Evolutionary conservation across 2,113 vertebrate genomes (phyloP), one percentile per base, ranked within the genome.

Genomic region (Trachemys scripta): DNA sequence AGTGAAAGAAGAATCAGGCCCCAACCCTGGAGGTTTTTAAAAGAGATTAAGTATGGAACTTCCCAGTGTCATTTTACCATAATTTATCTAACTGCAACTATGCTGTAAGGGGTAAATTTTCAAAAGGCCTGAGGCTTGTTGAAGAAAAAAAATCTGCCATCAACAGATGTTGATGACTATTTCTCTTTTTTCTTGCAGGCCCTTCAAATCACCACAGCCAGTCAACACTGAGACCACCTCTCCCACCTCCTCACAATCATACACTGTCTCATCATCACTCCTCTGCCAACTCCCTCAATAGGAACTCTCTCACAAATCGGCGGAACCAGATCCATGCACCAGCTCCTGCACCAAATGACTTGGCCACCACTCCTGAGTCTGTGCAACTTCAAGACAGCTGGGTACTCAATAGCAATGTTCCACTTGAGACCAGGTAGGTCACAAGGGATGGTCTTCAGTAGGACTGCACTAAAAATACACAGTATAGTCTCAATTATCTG

Each of bases 321-420:
- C 98, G 99, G 59, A 99, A 99, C 96, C 99, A 99, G 96, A 99
- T 99, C 95, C 99, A 99, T 14, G 99, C 99, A 6, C 99, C 99
- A 0, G 98, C 99, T 0, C 98, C 99, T 0, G 99, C 99, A 1
- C 98, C 99, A 8, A 99, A 99, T 6, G 99, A 99, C 85, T 99
- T 99, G 92, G 99, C 99, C 56, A 99, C 99, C 94, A 99, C 99
- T 1, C 99, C 99, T 0, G 99, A 99, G 98, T 99, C 99, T 0
- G 99, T 99, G 75, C 99, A 99, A 98, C 99, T 99, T 85, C 99
- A 99, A 98, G 99, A 99, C 98, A 99, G 99, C 98, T 99, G 99
- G 99, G 99, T 99, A 87, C 99, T 99, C 82, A 99, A 99, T 98
- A 99, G 99, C 98, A 99, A 99, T 45, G 99, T 99, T 89, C 99